Evolutionary conservation across 1,140 invertebrate genomes (phyloP).

Genomic region (Laupala kohalensis): DNA sequence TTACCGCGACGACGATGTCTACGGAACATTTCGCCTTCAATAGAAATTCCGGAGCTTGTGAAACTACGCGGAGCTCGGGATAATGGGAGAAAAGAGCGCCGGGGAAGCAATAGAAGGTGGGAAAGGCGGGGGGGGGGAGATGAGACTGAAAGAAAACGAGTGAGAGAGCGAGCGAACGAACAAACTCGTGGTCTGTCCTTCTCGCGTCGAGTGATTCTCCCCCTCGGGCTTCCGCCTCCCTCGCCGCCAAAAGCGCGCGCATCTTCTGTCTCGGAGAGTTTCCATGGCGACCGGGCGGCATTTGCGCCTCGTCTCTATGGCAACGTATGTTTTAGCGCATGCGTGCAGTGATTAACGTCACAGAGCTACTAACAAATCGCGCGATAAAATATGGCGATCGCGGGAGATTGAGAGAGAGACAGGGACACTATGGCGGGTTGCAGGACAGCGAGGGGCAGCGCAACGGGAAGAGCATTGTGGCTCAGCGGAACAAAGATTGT

Average conservation of each 20-base stretch:
- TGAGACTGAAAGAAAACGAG: background rate
- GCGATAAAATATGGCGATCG: constrained; percentile 18
- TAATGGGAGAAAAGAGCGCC: background rate
- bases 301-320: constrained; percentile 35
- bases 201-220: background rate
- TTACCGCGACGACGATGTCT: background rate
- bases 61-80: background rate
- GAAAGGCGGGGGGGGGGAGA: background rate
- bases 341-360: constrained; percentile 18
- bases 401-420: constrained; percentile 4
- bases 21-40: background rate
- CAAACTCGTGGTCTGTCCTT: background rate
- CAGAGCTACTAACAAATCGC: constrained; percentile 13
- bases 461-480: no score
- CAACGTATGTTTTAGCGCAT: constrained; percentile 22
- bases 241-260: constrained; percentile 1
- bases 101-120: no score
- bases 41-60: background rate
- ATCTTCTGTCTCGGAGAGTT: constrained; percentile 19
- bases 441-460: background rate
- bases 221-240: background rate
- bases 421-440: background rate
- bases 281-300: constrained; percentile 31
- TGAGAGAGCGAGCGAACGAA: background rate
- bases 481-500: no score